Evolutionary conservation across 2,113 vertebrate genomes (phyloP).

Genomic region (Calypte anna): DNA sequence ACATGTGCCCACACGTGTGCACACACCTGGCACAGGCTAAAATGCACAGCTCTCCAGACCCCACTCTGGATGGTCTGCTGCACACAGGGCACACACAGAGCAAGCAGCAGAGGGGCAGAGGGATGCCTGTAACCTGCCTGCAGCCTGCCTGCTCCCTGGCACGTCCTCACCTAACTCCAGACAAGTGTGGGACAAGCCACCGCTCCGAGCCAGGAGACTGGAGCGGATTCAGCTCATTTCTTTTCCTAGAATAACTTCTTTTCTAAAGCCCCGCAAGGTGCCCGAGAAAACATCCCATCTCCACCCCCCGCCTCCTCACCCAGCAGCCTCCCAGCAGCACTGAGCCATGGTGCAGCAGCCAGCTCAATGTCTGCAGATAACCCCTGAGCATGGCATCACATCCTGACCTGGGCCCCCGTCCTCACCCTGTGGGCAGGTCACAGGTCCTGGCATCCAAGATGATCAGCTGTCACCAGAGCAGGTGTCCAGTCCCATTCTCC

Average conservation of each 20-base stretch:
- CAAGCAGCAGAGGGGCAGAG: background rate
- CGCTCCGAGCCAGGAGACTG: background rate
- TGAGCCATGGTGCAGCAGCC: background rate
- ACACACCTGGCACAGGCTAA: accelerated
- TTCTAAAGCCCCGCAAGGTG: background rate
- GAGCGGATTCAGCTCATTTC: background rate
- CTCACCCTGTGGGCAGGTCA: background rate
- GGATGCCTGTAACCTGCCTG: background rate
- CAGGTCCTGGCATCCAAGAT: background rate
- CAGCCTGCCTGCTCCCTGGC: accelerated
- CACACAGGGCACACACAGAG: accelerated
- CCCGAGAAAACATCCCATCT: conserved; percentile 31
- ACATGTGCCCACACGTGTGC: background rate
- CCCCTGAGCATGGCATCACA: accelerated
- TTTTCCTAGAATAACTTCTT: conserved; percentile 50
- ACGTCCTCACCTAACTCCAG: background rate
- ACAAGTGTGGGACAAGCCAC: background rate
- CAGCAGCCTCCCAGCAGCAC: background rate
- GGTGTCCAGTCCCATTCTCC: accelerated
- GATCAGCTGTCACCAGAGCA: background rate
- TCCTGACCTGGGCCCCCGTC: background rate
- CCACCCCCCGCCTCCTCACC: background rate
- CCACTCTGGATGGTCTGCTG: too few relatives aligned
- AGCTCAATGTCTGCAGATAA: background rate
- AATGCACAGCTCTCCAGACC: accelerated